A percentile compares a stretch with the other conserved stretches of the same genome.
These are phyloP conservation scores for Sarcophaga rosellei DNA, from an alignment of 2,888 invertebrate genomes.

Conservation along the genomic window DNA sequence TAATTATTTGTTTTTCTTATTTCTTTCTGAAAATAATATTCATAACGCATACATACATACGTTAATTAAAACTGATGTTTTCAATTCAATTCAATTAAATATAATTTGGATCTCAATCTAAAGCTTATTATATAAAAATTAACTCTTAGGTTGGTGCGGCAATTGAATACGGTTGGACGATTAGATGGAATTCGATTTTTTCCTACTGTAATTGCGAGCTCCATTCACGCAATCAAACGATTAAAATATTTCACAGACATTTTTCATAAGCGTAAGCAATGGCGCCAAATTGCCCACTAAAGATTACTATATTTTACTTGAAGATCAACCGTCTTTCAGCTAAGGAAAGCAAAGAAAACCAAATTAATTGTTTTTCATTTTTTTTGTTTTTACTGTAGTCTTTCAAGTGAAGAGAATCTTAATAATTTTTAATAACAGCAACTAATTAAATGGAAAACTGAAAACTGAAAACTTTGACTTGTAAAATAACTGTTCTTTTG, in stretches of 20 bases:
- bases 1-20: too few species aligned
- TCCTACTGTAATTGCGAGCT: neutral
- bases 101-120: too few species aligned
- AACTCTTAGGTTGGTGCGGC: neutral
- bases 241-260: neutral
- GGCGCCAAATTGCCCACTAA: neutral
- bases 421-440: neutral
- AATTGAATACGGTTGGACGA: neutral
- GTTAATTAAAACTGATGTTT: too few species aligned
- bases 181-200: neutral
- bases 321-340: neutral
- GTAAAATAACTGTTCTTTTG: neutral
- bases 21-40: too few species aligned
- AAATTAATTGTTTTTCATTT: neutral
- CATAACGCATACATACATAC: too few species aligned
- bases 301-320: too few species aligned
- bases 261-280: neutral
- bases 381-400: too few species aligned
- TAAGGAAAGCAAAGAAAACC: neutral
- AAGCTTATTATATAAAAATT: neutral
- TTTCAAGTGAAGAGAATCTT: too few species aligned
- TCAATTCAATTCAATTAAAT: too few species aligned
- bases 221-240: constrained; percentile 18
- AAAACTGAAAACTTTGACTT: neutral
- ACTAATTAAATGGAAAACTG: neutral